A percentile compares a stretch with the other conserved stretches of the same genome.
Conservation (phyloP, 2,888 invertebrate species). For the Pseudococcus viburni region DNA sequence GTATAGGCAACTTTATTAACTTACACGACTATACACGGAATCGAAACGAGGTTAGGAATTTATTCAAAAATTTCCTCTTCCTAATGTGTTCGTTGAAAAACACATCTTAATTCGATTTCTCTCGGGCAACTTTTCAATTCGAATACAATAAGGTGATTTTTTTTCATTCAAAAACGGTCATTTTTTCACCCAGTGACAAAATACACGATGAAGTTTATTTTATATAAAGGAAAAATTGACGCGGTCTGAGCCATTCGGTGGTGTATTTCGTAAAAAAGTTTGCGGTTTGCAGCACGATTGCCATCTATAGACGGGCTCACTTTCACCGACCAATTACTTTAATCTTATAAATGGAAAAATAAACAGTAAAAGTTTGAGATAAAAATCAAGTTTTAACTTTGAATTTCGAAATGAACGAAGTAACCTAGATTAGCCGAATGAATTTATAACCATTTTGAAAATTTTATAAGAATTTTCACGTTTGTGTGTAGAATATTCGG, state of each 20-base stretch:
- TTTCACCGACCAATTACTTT: slow-evolving; percentile 41
- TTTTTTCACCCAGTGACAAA: neutral
- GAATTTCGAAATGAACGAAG: neutral
- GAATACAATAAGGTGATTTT: neutral
- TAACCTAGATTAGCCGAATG: slow-evolving; percentile 8
- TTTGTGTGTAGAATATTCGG: too few relatives aligned
- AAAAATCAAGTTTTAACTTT: slow-evolving; percentile 33
- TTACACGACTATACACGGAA: neutral
- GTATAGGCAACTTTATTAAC: slow-evolving; percentile 2
- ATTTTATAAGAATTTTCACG: neutral
- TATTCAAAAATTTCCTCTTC: neutral
- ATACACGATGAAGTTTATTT: neutral
- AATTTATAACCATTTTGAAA: slow-evolving; percentile 35
- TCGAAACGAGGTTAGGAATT: neutral
- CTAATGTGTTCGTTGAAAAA: neutral
- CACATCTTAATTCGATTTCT: slow-evolving; percentile 19
- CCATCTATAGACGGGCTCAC: slow-evolving; percentile 30
- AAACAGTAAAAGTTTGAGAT: slow-evolving; percentile 40
- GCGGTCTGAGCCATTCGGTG: slow-evolving; percentile 19
- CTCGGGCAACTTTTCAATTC: slow-evolving; percentile 21
- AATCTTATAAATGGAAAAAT: slow-evolving; percentile 53
- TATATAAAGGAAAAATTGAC: slow-evolving; percentile 26
- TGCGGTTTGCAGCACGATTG: neutral
- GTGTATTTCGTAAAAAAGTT: neutral
- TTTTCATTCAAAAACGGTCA: neutral